phyloP scores from a whole-genome alignment of 2,113 vertebrate species.

The Neotoma lepida region DNA sequence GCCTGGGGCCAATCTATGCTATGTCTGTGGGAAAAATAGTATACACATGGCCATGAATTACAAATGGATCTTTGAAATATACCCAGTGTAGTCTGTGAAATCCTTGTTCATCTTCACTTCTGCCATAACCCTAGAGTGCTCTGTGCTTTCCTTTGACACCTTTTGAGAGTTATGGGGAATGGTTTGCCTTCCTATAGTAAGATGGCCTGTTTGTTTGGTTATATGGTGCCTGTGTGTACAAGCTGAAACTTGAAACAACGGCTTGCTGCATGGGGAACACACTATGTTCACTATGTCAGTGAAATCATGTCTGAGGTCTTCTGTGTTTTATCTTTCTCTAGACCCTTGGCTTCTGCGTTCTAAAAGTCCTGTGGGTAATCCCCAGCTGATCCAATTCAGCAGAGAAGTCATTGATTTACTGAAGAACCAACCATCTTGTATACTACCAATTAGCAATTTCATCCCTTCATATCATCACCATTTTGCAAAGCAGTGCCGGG shows the following conservation, averaged over 20 bases:
- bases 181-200: background rate
- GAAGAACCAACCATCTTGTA: constrained; percentile 92
- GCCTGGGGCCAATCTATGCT: background rate
- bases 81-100: background rate
- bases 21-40: constrained; percentile 9
- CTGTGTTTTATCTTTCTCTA: constrained; percentile 69
- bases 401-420: constrained; percentile 96
- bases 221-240: background rate
- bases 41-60: background rate
- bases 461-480: constrained; percentile 98
- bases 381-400: constrained; percentile 98
- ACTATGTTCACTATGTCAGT: background rate
- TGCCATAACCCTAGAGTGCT: background rate
- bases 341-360: constrained; percentile 96
- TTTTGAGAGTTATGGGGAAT: background rate
- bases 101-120: background rate
- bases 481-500: constrained; percentile 97
- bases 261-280: background rate
- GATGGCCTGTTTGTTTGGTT: background rate
- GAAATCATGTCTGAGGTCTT: background rate
- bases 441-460: constrained; percentile 94
- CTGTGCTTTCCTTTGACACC: background rate
- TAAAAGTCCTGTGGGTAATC: constrained; percentile 97
- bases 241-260: background rate
- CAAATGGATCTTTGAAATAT: constrained; percentile 8